Base-by-base conservation (phyloP, 2,113 vertebrate genomes). In the Orientallactaga bullata region DNA sequence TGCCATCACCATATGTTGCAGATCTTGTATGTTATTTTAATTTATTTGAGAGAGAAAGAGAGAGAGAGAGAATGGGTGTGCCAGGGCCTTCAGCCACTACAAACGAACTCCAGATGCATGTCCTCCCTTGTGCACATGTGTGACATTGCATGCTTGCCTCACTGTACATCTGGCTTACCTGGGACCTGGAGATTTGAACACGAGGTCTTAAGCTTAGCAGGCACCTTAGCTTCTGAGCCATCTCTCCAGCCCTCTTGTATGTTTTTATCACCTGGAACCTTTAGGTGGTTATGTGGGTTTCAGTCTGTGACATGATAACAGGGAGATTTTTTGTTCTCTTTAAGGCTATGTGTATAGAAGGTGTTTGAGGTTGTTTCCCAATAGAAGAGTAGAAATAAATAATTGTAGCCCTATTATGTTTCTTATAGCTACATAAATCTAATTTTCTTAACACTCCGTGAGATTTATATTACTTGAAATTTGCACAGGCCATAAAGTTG, bases 341-440 rank as follows among this genome's bases (percentile, higher is more conserved):
- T 15, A 11, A 55, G 55, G 10, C 55, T 16, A 55, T 15, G 12
- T 15, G 55, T 55, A 55, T 55, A 55, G 55, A 55, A 16, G 2
- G 15, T 55, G 15, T 55, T 55, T 58, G 28, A 61, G 35, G 69
- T 94, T 95, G 83, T 81, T 77, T 96, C 37, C 80, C 6, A 42
- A 16, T 39, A 55, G 0, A 79, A 60, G 17, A 84, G 6, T 69
- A 60, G 61, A 66, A 74, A 26, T 68, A 63, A 60, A 65, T 69
- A 28, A 90, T 11, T 32, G 16, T 24, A 80, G 8, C 12, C 17
- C 7, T 85, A 9, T 78, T 82, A 72, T 1, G n/a, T 77, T 79
- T 21, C 16, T 88, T 92, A 0, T 39, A 80, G 11, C 82, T 76
- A 60, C 92, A n/a, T 81, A 84, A 88, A 10, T 72, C 8, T 84